phyloP scores from a whole-genome alignment of 1,140 invertebrate genomes.

The Zaprionus taronus region DNA sequence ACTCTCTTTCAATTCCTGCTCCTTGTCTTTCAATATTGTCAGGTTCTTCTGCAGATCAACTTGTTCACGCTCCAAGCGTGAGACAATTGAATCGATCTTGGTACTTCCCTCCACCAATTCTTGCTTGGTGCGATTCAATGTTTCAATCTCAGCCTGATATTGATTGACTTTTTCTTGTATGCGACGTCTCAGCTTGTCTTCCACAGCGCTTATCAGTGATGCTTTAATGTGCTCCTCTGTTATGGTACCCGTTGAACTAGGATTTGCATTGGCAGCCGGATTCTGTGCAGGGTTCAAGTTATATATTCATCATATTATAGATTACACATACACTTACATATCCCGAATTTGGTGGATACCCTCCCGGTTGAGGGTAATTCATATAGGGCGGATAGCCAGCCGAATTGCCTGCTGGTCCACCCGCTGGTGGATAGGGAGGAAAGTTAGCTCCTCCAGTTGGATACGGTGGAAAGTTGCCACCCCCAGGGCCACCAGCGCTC shows the following conservation, averaged over 20 bases:
- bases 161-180: slow-evolving; percentile 95
- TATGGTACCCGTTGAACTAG: slow-evolving; percentile 89
- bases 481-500: slow-evolving; percentile 47
- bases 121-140: slow-evolving; percentile 93
- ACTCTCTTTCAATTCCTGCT: slow-evolving; percentile 93
- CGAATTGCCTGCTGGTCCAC: slow-evolving; percentile 36
- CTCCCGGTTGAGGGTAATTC: slow-evolving; percentile 84
- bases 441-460: slow-evolving; percentile 63
- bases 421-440: slow-evolving; percentile 63
- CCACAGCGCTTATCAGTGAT: slow-evolving; percentile 96
- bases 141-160: slow-evolving; percentile 96
- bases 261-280: slow-evolving; percentile 39
- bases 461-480: slow-evolving; percentile 74
- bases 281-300: slow-evolving; percentile 44
- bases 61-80: slow-evolving; percentile 93
- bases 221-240: slow-evolving; percentile 97
- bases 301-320: not conserved
- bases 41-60: slow-evolving; percentile 95
- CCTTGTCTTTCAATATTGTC: slow-evolving; percentile 92
- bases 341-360: slow-evolving; percentile 80
- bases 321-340: slow-evolving; percentile 59
- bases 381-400: slow-evolving; percentile 84
- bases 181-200: slow-evolving; percentile 95
- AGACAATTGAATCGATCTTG: slow-evolving; percentile 93
- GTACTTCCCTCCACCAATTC: slow-evolving; percentile 94